Percentiles rank a stretch among this genome's conserved stretches.
phyloP scores from a whole-genome alignment of 53 echinoderm and acorn worm species.

The Zoroaster sp. region DNA sequence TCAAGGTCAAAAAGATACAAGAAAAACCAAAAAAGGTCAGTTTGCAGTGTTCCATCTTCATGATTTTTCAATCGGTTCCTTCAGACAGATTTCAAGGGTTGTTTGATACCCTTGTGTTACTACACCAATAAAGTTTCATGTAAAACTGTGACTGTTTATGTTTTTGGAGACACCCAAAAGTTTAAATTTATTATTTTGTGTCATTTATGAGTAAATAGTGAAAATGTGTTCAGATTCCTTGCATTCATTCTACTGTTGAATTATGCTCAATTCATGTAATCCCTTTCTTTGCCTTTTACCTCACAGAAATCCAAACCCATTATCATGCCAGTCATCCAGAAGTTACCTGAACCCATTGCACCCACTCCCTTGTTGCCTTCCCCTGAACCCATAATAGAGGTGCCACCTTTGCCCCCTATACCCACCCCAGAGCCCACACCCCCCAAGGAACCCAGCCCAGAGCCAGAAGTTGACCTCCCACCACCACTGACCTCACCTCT shows the following conservation, averaged over 20 bases:
- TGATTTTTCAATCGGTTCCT: neutral
- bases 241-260: too few species aligned
- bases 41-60: neutral
- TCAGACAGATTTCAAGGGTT: neutral
- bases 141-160: neutral
- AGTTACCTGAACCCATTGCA: neutral
- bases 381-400: slow-evolving; percentile 21
- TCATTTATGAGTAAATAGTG: too few species aligned
- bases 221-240: too few species aligned
- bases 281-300: neutral
- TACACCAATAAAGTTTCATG: neutral
- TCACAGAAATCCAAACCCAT: slow-evolving; percentile 33
- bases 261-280: too few species aligned
- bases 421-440: neutral
- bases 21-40: slow-evolving; percentile 30
- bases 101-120: neutral
- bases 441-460: slow-evolving; percentile 6
- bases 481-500: slow-evolving; percentile 36
- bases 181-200: too few species aligned
- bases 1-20: slow-evolving; percentile 29
- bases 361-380: neutral
- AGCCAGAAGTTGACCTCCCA: slow-evolving; percentile 22
- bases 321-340: slow-evolving; percentile 14
- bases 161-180: neutral
- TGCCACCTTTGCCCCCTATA: neutral